Percentiles rank a stretch among this genome's conserved stretches.
Conservation (phyloP, 2,797 vertebrate species). For the Chromis chromis region DNA sequence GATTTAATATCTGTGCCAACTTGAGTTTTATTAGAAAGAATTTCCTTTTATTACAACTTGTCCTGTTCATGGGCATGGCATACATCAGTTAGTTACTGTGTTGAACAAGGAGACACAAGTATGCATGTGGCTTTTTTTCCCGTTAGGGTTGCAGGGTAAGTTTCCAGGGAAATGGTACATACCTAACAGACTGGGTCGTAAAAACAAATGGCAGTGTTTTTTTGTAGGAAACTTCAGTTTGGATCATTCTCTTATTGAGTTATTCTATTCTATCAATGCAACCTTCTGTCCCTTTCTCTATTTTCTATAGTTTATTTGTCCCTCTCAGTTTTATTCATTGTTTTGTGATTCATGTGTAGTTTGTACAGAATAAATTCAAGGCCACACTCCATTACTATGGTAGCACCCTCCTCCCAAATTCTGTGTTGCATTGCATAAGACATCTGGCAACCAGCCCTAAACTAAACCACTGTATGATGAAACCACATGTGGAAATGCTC, state of each 20-base stretch:
- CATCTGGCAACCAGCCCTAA: slow-evolving; percentile 49
- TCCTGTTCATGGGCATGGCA: neutral
- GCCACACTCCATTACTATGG: neutral
- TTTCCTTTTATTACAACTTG: neutral
- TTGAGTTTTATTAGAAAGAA: neutral
- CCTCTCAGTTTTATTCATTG: neutral
- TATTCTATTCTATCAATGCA: no score
- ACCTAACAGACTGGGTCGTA: no score
- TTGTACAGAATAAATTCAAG: slow-evolving; percentile 4
- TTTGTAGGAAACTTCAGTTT: no score
- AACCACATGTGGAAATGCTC: slow-evolving; percentile 69
- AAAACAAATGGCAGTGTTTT: no score
- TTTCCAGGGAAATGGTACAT: neutral
- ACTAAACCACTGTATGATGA: slow-evolving; percentile 32
- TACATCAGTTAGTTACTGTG: neutral
- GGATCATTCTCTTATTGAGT: no score
- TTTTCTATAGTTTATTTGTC: neutral
- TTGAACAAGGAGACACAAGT: neutral
- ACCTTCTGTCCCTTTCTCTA: neutral
- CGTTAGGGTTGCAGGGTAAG: neutral
- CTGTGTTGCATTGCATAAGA: slow-evolving; percentile 32
- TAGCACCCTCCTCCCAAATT: neutral
- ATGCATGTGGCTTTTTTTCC: neutral
- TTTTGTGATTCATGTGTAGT: neutral
- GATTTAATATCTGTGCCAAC: neutral